Conservation (phyloP, 2,113 vertebrate genomes). For the Charina bottae region DNA sequence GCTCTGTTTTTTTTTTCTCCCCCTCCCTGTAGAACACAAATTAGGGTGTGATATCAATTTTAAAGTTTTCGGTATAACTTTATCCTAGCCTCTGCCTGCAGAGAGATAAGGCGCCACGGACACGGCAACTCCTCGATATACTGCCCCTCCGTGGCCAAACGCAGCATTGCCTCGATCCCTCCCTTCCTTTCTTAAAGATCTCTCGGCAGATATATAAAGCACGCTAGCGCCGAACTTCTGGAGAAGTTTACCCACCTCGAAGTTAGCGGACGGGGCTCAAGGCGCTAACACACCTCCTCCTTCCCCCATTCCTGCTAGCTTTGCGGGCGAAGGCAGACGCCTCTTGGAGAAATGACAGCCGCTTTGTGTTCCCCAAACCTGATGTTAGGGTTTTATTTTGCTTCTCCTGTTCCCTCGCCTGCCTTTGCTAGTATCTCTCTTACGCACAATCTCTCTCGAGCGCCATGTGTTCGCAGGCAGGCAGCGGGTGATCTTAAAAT, state of each 20-base stretch:
- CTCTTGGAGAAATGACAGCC: constrained; percentile 67
- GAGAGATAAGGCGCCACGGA: constrained; percentile 52
- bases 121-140: constrained; percentile 65
- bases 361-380: constrained; percentile 65
- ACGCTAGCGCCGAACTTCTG: constrained; percentile 65
- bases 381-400: constrained; percentile 63
- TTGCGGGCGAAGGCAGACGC: neutral
- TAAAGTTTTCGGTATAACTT: constrained; percentile 81
- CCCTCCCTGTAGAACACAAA: constrained; percentile 56
- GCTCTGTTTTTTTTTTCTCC: constrained; percentile 26
- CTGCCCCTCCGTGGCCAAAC: constrained; percentile 85
- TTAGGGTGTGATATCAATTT: constrained; percentile 72
- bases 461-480: constrained; percentile 75
- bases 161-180: constrained; percentile 64
- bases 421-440: constrained; percentile 64
- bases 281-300: constrained; percentile 60
- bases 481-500: constrained; percentile 73
- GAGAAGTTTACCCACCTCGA: constrained; percentile 73
- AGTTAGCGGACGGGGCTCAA: constrained; percentile 66
- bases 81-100: constrained; percentile 58
- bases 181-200: constrained; percentile 15
- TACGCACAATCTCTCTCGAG: constrained; percentile 72
- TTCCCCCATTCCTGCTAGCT: constrained; percentile 54
- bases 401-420: constrained; percentile 61
- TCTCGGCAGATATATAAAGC: constrained; percentile 7